Evolutionary conservation across 2,888 invertebrate species (phyloP), one percentile per base, ranked within the genome.

Genomic region (Shargacucullia verbasci): DNA sequence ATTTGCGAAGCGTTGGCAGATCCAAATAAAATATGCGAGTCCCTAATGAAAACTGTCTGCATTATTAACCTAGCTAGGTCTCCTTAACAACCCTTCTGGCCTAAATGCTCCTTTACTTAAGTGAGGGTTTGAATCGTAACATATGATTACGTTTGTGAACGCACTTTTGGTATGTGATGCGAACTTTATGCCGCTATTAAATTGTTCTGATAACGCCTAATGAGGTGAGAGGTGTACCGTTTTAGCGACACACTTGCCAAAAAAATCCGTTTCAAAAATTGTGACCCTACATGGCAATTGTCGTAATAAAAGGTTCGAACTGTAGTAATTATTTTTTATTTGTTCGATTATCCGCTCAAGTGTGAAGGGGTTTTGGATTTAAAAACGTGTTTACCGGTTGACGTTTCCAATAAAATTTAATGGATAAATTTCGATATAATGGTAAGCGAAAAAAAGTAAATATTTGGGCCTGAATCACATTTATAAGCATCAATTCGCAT

Each of bases 21-120:
- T 76, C 75, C 59, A 78, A 86, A 86, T 86, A 86, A 87, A 88
- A 85, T 85, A 85, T 84, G 79, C 77, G 76, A 62, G 66, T 67
- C 78, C 67, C 70, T 88, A 86, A 87, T 87, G 87, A 86, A 85
- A 86, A 86, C 73, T 77, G 76, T 73, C 76, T 81, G 68, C 79
- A 75, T 84, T 83, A 83, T 82, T 80, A 80, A 81, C 76, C 73
- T 76, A 76, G 73, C 65, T 69, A 48, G 63, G 62, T 55, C 52
- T 68, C 56, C 70, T 75, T 65, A 72, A 66, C 58, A 73, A 77
- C 77, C 77, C 76, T 76, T 78, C 31, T 64, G 69, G 58, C 53
- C 70, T 61, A 61, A 71, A 70, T 49, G 63, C 49, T 62, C 49
- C 59, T 70, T 57, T 69, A 64, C 66, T 55, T 59, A 71, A 70